phyloP scores from a whole-genome alignment of 2,797 vertebrate genomes.

The Pseudochaenichthys georgianus region DNA sequence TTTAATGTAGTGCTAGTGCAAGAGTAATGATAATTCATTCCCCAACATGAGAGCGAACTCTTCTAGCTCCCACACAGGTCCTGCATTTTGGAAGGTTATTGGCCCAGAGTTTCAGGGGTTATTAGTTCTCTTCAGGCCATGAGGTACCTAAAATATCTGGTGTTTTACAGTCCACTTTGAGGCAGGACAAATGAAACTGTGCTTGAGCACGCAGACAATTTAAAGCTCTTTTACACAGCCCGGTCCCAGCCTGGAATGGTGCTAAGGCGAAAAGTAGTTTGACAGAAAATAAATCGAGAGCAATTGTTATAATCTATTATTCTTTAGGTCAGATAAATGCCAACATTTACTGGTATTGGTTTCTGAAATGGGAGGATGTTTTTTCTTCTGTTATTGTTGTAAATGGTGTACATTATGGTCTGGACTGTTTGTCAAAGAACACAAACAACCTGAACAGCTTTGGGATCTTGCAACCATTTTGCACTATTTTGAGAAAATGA shows the following conservation, averaged over 20 bases:
- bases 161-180: constrained; percentile 71
- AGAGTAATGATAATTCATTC: constrained; percentile 85
- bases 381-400: neutral
- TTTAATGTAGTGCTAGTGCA: constrained; percentile 85
- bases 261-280: constrained; percentile 7
- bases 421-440: neutral
- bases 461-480: neutral
- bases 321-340: constrained; percentile 15
- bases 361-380: neutral
- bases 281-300: constrained; percentile 19
- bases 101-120: constrained; percentile 76
- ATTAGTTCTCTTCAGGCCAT: constrained; percentile 81
- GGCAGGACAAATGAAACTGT: constrained; percentile 66
- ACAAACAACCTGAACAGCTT: neutral
- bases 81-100: constrained; percentile 76
- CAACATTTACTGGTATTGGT: neutral
- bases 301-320: neutral
- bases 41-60: constrained; percentile 71
- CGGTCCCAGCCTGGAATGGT: constrained; percentile 14
- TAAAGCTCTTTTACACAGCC: constrained; percentile 43
- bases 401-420: neutral
- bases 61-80: constrained; percentile 61
- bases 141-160: constrained; percentile 77
- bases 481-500: neutral
- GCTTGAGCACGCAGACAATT: constrained; percentile 59